Evolutionary conservation across 2,888 invertebrate species (phyloP), one percentile per base, ranked within the genome.

Genomic region (Tetranychus piercei): DNA sequence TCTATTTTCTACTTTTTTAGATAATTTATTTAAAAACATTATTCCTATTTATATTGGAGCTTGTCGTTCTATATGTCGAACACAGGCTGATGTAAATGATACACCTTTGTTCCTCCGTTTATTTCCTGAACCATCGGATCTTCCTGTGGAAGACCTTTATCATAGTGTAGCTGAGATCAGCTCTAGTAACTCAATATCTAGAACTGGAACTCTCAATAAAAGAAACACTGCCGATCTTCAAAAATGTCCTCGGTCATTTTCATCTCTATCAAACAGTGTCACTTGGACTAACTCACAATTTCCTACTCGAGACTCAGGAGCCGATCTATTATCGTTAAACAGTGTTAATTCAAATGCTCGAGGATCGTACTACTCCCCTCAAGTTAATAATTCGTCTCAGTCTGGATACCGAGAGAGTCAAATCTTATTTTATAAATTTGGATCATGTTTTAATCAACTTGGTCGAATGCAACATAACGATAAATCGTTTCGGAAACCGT

Each of bases 31-130:
- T 82, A 90, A 90, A 81, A 88, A 89, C 43, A 88, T 90, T 1
- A 87, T 95, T 23, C 95, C 95, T 7, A 86, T 91, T 77, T 84
- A 96, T 1, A 88, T 99, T 74, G 94, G 97, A 0, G 82, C 95
- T 77, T 88, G 90, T 0, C 85, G 97, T 72, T 92, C 97, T 0
- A 89, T 97, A 87, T 96, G 96, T 0, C 86, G 97, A 18, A 90
- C 91, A 81, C 87, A 90, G 1, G 87, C 88, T 1, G 86, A 87
- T 7, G 90, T 90, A 76, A 89, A 74, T 34, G 66, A 72, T 43
- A 73, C 89, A 0, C 89, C 94, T 0, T 84, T 96, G 70, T 86
- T 95, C 1, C 89, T 90, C 79, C 87, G 90, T 55, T 85, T 95
- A 69, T 94, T 91, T 82, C 94, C 94, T 0, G 87, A 88, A 74